These are phyloP conservation scores for Micronisus gabar DNA, from an alignment of 2,113 vertebrate genomes.

Conservation along the genomic window DNA sequence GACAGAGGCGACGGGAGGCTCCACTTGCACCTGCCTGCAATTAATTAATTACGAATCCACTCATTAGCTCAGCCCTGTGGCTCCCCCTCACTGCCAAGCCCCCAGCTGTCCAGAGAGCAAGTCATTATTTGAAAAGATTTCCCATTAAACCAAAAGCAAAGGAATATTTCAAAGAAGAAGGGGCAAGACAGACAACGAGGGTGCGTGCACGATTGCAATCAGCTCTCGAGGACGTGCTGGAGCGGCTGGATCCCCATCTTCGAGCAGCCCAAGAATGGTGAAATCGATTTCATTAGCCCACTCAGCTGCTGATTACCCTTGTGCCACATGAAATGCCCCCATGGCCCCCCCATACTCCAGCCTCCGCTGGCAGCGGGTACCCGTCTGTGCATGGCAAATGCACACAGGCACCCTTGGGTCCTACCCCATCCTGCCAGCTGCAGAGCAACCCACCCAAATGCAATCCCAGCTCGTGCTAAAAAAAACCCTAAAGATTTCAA, in stretches of 20 bases:
- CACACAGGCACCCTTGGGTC: not conserved
- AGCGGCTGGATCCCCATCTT: not conserved
- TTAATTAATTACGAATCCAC: slow-evolving; percentile 60
- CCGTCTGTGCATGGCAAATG: not conserved
- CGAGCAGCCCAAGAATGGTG: not conserved
- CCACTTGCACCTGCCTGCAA: slow-evolving; percentile 50
- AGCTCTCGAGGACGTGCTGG: not conserved
- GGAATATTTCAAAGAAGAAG: not conserved
- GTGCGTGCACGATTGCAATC: not conserved
- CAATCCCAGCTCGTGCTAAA: not conserved
- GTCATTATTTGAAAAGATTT: slow-evolving; percentile 35
- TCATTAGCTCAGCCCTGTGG: slow-evolving; percentile 47
- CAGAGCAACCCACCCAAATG: not conserved
- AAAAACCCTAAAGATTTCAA: not conserved
- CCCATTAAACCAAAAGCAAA: slow-evolving; percentile 1
- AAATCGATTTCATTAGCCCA: not conserved
- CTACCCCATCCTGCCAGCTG: fast-evolving
- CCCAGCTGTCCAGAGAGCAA: slow-evolving; percentile 31
- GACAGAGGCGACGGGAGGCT: not conserved
- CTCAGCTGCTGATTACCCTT: not conserved
- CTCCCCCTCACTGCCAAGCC: slow-evolving; percentile 23
- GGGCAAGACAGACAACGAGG: not conserved
- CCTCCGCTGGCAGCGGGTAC: not conserved
- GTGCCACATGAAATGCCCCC: not conserved
- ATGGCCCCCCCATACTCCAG: fast-evolving